phyloP scores from a whole-genome alignment of 2,888 invertebrate genomes.

The Lycocerus yunnanus region DNA sequence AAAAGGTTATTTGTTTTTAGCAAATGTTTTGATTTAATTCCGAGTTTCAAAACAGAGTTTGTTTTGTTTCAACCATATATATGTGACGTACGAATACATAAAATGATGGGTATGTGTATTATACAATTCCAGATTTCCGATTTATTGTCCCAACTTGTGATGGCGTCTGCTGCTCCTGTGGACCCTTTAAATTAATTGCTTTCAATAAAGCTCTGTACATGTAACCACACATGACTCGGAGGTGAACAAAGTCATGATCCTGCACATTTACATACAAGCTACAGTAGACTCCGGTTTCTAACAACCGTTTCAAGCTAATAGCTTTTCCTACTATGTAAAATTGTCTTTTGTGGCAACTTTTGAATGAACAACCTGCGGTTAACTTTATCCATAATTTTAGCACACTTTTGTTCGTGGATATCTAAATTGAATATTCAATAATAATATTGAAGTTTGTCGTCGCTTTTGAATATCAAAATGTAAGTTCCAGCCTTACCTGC shows the following conservation, averaged over 20 bases:
- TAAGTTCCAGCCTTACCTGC: conserved; percentile 9
- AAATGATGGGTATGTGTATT: neutral
- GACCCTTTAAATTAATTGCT: conserved; percentile 29
- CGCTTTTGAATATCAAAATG: conserved; percentile 10
- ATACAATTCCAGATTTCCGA: neutral
- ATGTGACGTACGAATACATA: neutral
- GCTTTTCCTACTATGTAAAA: conserved; percentile 21
- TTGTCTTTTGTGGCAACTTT: conserved; percentile 40
- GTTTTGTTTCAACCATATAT: neutral
- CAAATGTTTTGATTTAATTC: neutral
- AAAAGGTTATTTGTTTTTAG: neutral
- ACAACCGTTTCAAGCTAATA: conserved; percentile 18
- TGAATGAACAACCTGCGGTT: conserved; percentile 32
- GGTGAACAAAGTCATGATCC: conserved; percentile 25
- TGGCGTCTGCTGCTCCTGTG: neutral
- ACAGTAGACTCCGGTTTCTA: conserved; percentile 8
- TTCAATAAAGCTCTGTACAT: conserved; percentile 32
- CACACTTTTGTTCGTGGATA: conserved; percentile 35
- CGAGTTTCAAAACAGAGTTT: neutral
- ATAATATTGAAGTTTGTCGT: conserved; percentile 33
- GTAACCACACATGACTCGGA: conserved; percentile 27
- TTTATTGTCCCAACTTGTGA: neutral
- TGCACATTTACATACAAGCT: conserved; percentile 28
- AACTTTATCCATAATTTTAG: conserved; percentile 38
- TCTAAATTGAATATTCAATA: conserved; percentile 36